Conservation (phyloP, 2,113 vertebrate species). For the Procavia capensis region DNA sequence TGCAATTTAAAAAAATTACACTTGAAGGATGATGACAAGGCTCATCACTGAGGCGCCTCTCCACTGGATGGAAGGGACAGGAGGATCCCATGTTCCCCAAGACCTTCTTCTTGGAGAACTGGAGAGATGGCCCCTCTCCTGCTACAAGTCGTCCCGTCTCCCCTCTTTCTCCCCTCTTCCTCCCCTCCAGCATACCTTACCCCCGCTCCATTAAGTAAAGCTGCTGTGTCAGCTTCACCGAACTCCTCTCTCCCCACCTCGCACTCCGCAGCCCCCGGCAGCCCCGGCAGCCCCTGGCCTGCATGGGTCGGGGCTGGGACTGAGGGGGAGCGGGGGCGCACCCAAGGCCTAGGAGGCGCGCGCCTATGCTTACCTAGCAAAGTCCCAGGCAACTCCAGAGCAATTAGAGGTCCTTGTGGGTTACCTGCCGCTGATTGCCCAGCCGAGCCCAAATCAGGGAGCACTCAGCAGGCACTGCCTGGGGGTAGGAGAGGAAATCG, state of each 20-base stretch:
- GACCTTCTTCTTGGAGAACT: background rate
- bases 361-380: constrained; percentile 55
- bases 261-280: background rate
- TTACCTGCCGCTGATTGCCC: constrained; percentile 43
- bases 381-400: constrained; percentile 57
- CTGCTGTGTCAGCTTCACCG: background rate
- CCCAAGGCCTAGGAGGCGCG: background rate
- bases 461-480: constrained; percentile 25
- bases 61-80: background rate
- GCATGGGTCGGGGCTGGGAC: background rate
- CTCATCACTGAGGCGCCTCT: constrained; percentile 60
- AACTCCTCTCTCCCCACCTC: background rate
- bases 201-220: background rate
- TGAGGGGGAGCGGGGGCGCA: background rate
- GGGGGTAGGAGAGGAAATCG: background rate
- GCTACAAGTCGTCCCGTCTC: background rate
- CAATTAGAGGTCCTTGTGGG: constrained; percentile 52
- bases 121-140: background rate
- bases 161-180: background rate
- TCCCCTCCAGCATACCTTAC: accelerated
- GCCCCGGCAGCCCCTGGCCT: background rate
- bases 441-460: constrained; percentile 35
- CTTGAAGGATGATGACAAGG: constrained; percentile 85
- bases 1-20: constrained; percentile 88
- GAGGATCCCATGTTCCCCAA: background rate